A percentile compares a stretch with the other conserved stretches of the same genome.
Conservation (phyloP, 2,888 invertebrate genomes). For the Dorcus parallelipipedus region DNA sequence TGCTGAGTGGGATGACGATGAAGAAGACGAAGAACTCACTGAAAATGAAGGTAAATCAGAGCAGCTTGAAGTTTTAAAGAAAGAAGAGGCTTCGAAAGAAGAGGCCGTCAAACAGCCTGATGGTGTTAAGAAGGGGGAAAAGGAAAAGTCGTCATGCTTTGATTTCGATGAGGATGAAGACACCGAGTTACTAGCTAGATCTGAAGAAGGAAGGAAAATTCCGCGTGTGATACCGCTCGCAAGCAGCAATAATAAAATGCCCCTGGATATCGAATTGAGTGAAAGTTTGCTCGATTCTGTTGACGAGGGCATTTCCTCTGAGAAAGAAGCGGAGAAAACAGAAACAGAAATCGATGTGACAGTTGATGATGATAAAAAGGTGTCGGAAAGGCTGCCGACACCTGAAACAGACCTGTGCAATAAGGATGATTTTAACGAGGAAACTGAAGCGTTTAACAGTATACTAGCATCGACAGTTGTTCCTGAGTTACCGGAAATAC, state of each 20-base stretch:
- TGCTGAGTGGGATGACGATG: constrained; percentile 69
- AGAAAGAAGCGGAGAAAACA: constrained; percentile 9
- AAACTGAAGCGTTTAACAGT: constrained; percentile 56
- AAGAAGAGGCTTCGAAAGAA: constrained; percentile 25
- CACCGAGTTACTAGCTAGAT: constrained; percentile 22
- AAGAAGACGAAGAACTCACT: background rate
- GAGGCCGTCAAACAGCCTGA: constrained; percentile 5
- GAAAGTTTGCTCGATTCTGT: constrained; percentile 26
- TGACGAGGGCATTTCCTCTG: constrained; percentile 11
- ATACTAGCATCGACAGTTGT: constrained; percentile 60
- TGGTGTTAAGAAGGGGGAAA: constrained; percentile 30
- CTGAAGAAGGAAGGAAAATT: constrained; percentile 58
- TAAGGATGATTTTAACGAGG: constrained; percentile 15
- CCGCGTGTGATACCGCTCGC: constrained; percentile 55
- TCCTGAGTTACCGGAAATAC: constrained; percentile 56
- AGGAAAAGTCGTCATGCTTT: constrained; percentile 60
- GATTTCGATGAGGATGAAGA: constrained; percentile 75
- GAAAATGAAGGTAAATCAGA: background rate
- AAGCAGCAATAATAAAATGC: constrained; percentile 42
- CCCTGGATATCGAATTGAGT: constrained; percentile 41
- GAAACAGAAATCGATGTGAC: constrained; percentile 8
- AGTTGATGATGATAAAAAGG: background rate
- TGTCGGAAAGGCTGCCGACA: constrained; percentile 2
- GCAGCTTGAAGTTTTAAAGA: constrained; percentile 16
- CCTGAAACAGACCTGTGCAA: background rate